These are phyloP conservation scores for Benitochromis conjunctus DNA, from an alignment of 2,113 vertebrate species.

Conservation along the genomic window DNA sequence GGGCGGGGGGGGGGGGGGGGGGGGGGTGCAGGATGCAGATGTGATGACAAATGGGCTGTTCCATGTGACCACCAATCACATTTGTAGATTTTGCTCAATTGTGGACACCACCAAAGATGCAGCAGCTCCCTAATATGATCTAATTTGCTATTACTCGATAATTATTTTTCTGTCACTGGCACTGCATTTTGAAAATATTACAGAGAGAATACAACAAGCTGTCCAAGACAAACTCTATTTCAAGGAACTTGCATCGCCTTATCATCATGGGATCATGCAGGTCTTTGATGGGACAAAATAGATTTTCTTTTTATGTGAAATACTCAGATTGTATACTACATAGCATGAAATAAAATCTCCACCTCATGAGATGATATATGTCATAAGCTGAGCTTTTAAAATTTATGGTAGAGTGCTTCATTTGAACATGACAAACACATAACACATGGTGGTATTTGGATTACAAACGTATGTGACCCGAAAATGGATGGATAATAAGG, in stretches of 20 bases:
- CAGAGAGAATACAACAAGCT: neutral
- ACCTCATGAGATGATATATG: neutral
- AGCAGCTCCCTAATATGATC: neutral
- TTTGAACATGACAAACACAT: neutral
- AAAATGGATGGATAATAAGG: neutral
- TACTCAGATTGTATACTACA: neutral
- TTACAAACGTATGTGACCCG: neutral
- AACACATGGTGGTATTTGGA: neutral
- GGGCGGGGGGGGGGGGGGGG: neutral
- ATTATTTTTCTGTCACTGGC: neutral
- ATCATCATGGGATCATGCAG: neutral
- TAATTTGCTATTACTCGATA: neutral
- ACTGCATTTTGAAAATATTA: neutral
- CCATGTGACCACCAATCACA: neutral
- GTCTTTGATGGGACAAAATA: neutral
- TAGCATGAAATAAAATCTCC: neutral
- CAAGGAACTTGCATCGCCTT: neutral
- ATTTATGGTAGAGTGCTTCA: neutral
- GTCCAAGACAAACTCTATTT: neutral
- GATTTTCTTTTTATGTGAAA: neutral
- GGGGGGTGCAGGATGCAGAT: neutral
- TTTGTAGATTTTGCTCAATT: neutral
- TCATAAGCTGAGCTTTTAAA: neutral
- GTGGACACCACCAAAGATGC: neutral
- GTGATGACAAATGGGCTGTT: constrained; percentile 15